A percentile compares a stretch with the other conserved stretches of the same genome.
Evolutionary conservation across 1,140 invertebrate species (phyloP).

Genomic region (Neoseiulus cucumeris): DNA sequence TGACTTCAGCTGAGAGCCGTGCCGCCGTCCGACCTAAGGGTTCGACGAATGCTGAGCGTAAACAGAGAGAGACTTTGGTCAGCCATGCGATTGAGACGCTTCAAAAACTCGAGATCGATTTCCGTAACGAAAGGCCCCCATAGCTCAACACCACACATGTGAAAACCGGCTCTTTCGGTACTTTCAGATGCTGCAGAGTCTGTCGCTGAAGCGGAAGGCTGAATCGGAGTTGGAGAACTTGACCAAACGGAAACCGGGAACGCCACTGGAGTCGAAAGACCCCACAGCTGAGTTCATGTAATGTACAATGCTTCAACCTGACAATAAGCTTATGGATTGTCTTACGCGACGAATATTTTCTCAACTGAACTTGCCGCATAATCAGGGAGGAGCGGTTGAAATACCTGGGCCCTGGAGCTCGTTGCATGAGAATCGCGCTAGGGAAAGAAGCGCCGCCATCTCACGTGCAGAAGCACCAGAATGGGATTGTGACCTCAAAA

Average conservation of each 20-base stretch:
- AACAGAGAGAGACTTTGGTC: neutral
- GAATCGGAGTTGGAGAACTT: neutral
- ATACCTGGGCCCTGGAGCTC: neutral
- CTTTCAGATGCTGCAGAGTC: neutral
- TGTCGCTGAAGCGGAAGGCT: neutral
- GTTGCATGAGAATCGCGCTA: neutral
- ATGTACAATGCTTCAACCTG: neutral
- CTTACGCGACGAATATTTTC: neutral
- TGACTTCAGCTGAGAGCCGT: neutral
- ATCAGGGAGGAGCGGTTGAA: neutral
- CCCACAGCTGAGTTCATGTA: neutral
- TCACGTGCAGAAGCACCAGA: neutral
- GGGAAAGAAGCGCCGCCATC: neutral
- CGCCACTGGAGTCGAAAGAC: too few relatives aligned
- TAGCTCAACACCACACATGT: neutral
- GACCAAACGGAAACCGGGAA: neutral
- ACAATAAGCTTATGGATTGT: neutral
- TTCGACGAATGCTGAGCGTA: neutral
- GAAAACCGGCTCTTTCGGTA: neutral
- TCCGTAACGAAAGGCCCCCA: too few relatives aligned
- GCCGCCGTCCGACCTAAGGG: neutral
- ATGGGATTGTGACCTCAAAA: neutral
- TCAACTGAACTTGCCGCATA: neutral
- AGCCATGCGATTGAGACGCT: too few relatives aligned
- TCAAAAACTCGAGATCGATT: too few relatives aligned